phyloP scores from a whole-genome alignment of 2,797 vertebrate species.

The Xiphophorus birchmanni region DNA sequence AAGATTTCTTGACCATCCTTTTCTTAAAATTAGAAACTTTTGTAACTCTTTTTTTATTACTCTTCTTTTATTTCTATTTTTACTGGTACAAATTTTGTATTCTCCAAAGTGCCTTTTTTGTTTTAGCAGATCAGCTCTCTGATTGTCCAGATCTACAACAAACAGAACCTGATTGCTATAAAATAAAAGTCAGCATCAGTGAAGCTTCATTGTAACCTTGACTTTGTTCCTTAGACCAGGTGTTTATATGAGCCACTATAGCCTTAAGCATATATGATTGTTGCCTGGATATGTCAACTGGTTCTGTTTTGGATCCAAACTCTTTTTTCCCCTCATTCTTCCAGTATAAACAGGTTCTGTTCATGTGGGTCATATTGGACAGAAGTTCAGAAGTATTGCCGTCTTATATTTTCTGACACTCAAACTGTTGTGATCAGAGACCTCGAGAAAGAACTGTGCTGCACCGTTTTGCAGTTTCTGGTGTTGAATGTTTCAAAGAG shows the following conservation, averaged over 20 bases:
- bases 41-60: neutral
- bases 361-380: slow-evolving; percentile 61
- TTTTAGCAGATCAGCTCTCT: neutral
- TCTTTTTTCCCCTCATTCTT: neutral
- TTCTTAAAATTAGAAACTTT: neutral
- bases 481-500: slow-evolving; percentile 65
- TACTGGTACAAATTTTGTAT: neutral
- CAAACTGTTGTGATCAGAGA: slow-evolving; percentile 64
- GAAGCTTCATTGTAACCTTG: neutral
- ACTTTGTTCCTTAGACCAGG: neutral
- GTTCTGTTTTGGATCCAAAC: neutral
- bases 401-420: slow-evolving; percentile 41
- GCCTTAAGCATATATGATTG: neutral
- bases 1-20: neutral
- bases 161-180: neutral
- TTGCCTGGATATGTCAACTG: neutral
- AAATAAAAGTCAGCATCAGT: neutral
- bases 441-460: slow-evolving; percentile 46
- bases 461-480: slow-evolving; percentile 44
- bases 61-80: neutral
- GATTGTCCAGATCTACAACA: neutral
- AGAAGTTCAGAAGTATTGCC: slow-evolving; percentile 36
- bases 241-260: neutral
- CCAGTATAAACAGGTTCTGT: slow-evolving; percentile 57
- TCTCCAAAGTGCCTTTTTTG: neutral